A percentile compares a stretch with the other conserved stretches of the same genome.
These are phyloP conservation scores for Leptinotarsa peninsularis DNA, from an alignment of 2,888 invertebrate species.

Conservation along the genomic window DNA sequence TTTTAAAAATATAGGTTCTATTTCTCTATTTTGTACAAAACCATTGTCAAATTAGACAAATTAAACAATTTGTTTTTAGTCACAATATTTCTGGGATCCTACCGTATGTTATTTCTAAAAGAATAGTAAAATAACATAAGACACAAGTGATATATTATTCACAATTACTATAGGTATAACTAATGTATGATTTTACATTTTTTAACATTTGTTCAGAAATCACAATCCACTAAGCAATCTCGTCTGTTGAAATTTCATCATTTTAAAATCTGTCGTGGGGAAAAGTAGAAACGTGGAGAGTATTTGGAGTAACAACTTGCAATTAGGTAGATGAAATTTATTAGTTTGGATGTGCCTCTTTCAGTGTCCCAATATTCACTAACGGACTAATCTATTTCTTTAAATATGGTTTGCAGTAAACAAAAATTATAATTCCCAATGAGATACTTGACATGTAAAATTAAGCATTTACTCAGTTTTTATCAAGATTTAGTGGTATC, in stretches of 20 bases:
- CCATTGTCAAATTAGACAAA: slow-evolving; percentile 32
- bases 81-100: slow-evolving; percentile 15
- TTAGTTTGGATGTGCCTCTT: not conserved
- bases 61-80: slow-evolving; percentile 31
- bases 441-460: too few relatives aligned
- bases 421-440: too few relatives aligned
- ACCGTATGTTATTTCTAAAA: not conserved
- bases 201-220: not conserved
- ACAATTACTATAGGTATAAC: not conserved
- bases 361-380: too few relatives aligned
- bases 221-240: not conserved
- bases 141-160: not conserved
- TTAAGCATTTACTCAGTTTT: too few relatives aligned
- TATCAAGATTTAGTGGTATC: too few relatives aligned
- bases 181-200: slow-evolving; percentile 9
- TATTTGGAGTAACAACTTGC: not conserved
- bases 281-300: not conserved
- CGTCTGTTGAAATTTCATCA: not conserved
- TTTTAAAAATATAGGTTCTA: slow-evolving; percentile 43
- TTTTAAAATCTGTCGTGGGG: not conserved
- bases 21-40: slow-evolving; percentile 39
- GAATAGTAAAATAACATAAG: slow-evolving; percentile 5
- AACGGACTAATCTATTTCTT: too few relatives aligned
- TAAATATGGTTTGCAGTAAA: too few relatives aligned
- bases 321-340: not conserved